Evolutionary conservation across 1,140 invertebrate species (phyloP), one percentile per base, ranked within the genome.

Genomic region (Psilanteris sp.): DNA sequence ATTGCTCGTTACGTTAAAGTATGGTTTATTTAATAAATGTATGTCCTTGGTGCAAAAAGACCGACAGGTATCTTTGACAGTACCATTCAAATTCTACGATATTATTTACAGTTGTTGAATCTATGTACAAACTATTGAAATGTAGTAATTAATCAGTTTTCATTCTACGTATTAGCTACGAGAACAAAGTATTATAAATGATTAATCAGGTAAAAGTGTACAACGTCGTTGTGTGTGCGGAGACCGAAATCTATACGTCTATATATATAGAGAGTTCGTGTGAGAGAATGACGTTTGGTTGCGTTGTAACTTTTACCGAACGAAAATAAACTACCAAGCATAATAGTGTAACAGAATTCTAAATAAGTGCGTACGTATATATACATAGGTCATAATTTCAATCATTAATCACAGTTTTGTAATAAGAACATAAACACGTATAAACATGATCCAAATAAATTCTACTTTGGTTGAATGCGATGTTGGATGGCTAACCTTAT

Each of bases 401-500:
- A 55, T 55, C 37, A 75, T 75, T 75, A 75, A 75, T 75, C 71
- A 75, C 71, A 75, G 16, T 67, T n/a, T 61, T 75, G 32, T 59
- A 62, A 64, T 67, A 62, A n/a, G 27, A 59, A 77, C 66, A 66
- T 72, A 29, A 57, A 71, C 31, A 71, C 77, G 73, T 73, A 73
- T 75, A 64, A 76, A 73, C 48, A 71, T 61, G 55, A 61, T 71
- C 34, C 46, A 59, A 66, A 59, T 59, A 55, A 13, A 46, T 3
- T 43, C 61, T 71, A 71, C 67, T 32, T 48, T 48, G 59, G 61
- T 20, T 20, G 18, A 20, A 20, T 77, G 54, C 54, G 59, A 71
- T 66, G 61, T 24, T 62, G 37, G 46, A 64, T 80, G 78, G 82
- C 89, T 89, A 89, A 89, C 89, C 89, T 88, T 89, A 50, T 86